These are phyloP conservation scores for Scatophagus argus DNA, from an alignment of 2,113 vertebrate species.

Conservation along the genomic window DNA sequence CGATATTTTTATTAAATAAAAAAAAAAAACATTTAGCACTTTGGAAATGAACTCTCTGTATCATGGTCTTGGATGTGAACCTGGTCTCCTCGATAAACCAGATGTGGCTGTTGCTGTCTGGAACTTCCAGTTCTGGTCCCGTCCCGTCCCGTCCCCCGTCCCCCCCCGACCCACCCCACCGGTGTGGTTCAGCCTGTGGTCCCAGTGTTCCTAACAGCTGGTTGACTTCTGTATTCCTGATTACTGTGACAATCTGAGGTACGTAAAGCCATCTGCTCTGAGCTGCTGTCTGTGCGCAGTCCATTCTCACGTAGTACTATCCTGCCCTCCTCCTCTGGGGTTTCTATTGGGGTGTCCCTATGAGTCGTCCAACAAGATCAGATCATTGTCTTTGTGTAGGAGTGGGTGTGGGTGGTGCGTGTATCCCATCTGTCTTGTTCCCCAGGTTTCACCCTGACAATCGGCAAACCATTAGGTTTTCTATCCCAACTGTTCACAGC, in stretches of 20 bases:
- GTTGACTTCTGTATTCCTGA: slow-evolving; percentile 2
- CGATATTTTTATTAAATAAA: not conserved
- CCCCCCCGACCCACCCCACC: too few relatives aligned
- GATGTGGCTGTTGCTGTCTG: slow-evolving; percentile 43
- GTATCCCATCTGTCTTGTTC: not conserved
- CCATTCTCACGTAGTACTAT: slow-evolving; percentile 21
- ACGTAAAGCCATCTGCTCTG: slow-evolving; percentile 38
- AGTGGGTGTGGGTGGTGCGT: not conserved
- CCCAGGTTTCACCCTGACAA: not conserved
- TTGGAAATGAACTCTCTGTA: slow-evolving; percentile 19
- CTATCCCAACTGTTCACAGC: not conserved
- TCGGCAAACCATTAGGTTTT: not conserved
- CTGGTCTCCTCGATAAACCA: slow-evolving; percentile 52
- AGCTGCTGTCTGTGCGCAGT: not conserved
- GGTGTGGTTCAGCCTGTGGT: not conserved
- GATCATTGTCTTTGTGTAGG: not conserved
- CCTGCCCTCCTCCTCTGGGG: not conserved
- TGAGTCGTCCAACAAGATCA: not conserved
- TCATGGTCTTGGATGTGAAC: slow-evolving; percentile 34
- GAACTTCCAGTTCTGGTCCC: not conserved
- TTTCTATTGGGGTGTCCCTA: slow-evolving; percentile 2
- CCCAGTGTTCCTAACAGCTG: not conserved
- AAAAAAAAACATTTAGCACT: not conserved
- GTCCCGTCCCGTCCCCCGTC: too few relatives aligned
- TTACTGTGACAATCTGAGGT: slow-evolving; percentile 11